These are phyloP conservation scores for Drosophila sturtevanti DNA, from an alignment of 1,140 invertebrate species.

Conservation along the genomic window DNA sequence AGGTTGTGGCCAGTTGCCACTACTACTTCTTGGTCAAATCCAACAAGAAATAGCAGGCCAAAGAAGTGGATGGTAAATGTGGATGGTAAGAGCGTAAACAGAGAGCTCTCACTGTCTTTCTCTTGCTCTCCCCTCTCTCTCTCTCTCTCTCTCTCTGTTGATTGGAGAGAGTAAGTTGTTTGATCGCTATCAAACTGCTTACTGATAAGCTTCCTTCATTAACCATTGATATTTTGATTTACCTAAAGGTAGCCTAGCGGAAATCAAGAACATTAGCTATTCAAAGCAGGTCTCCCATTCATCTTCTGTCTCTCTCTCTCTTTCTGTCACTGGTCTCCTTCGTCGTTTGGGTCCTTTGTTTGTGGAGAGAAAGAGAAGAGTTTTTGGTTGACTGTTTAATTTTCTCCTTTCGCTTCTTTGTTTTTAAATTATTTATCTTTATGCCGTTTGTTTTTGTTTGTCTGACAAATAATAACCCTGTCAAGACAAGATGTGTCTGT, in stretches of 20 bases:
- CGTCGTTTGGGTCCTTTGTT: slow-evolving; percentile 41
- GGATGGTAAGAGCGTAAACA: slow-evolving; percentile 46
- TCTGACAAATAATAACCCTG: not conserved
- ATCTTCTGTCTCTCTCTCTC: no score
- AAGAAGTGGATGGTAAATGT: slow-evolving; percentile 51
- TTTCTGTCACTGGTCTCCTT: no score
- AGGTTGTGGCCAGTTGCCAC: slow-evolving; percentile 56
- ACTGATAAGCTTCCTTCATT: slow-evolving; percentile 63
- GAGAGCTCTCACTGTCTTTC: not conserved
- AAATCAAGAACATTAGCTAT: slow-evolving; percentile 71
- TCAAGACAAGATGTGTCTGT: not conserved
- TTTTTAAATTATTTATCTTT: slow-evolving; percentile 1
- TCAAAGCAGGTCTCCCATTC: slow-evolving; percentile 51
- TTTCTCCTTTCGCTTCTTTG: slow-evolving; percentile 7
- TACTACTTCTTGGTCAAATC: slow-evolving; percentile 55
- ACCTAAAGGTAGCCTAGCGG: slow-evolving; percentile 29
- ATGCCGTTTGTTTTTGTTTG: not conserved
- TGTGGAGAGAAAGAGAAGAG: not conserved
- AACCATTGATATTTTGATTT: slow-evolving; percentile 19
- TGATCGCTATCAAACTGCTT: not conserved
- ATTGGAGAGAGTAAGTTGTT: not conserved
- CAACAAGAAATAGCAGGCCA: slow-evolving; percentile 19
- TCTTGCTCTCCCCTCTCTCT: not conserved
- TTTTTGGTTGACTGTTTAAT: slow-evolving; percentile 6
- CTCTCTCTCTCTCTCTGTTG: not conserved